Evolutionary conservation across 2,888 invertebrate genomes (phyloP).

Genomic region (Sarcophaga variegata): DNA sequence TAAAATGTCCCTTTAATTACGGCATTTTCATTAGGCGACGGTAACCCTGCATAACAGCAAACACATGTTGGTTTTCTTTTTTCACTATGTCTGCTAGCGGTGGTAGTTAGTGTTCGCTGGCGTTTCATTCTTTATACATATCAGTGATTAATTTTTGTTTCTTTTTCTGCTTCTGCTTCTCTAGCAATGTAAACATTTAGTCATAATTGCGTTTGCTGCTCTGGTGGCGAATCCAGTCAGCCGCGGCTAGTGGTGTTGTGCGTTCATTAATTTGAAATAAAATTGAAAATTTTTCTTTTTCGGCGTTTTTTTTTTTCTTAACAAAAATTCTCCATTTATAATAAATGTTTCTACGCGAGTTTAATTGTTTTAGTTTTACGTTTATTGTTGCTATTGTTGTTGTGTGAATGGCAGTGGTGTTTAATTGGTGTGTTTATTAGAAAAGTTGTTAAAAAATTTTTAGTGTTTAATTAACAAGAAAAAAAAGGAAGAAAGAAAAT

Average conservation of each 20-base stretch:
- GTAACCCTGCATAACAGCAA: not conserved
- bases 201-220: constrained; percentile 37
- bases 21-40: not conserved
- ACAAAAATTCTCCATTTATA: not conserved
- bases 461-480: too few species aligned
- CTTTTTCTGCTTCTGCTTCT: not conserved
- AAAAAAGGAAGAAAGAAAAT: too few species aligned
- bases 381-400: not conserved
- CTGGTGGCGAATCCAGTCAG: not conserved
- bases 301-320: not conserved
- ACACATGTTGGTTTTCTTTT: constrained; percentile 41
- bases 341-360: not conserved
- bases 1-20: not conserved
- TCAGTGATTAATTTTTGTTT: not conserved
- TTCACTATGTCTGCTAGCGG: not conserved
- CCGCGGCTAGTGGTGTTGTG: not conserved
- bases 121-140: not conserved
- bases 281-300: not conserved
- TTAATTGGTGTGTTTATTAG: not conserved
- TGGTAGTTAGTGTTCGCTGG: constrained; percentile 7
- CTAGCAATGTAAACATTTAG: constrained; percentile 50
- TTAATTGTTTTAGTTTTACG: not conserved
- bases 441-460: too few species aligned
- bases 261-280: not conserved
- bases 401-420: not conserved